Evolutionary conservation across 2,888 invertebrate species (phyloP), one percentile per base, ranked within the genome.

Genomic region (Stenurella melanura): DNA sequence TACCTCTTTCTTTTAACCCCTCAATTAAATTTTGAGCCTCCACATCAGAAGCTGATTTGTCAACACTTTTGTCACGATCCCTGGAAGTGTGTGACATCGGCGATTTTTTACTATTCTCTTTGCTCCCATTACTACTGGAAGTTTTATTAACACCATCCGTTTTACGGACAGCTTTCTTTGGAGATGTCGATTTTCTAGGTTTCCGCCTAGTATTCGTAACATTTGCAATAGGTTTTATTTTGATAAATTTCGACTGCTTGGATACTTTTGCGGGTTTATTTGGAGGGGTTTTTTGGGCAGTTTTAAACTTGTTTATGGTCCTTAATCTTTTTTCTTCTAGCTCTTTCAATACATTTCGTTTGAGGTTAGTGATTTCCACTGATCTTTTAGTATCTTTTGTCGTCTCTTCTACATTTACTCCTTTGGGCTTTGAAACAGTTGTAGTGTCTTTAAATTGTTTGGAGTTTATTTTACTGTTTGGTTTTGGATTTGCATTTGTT

Each of bases 1-100:
- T 89, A 5, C 89, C 89, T 63, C 88, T 79, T 77, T 88, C 85
- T 74, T 87, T 87, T 58, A 89, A 80, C 61, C 83, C 87, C 74
- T 85, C 83, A 3, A 89, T 86, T 34, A 88, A 74, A 60, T 83
- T 84, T 64, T 87, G 84, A 0, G 86, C 85, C 78, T 86, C 85
- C 54, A 79, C 70, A 78, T 86, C 85, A 0, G 81, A 82, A 1
- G 78, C 66, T 12, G 79, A 74, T 66, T 77, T 80, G 17, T 73
- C 76, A 57, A 17, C 21, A 15, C 21, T 54, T 66, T 68, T 58
- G 42, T 42, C 42, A 42, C 11, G 15, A 15, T 12, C 50, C 4
- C 5, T 6, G n/a, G 5, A n/a, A 19, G 17, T 58, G 30, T 10
- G 9, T 21, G 58, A 38, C 42, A 15, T 50, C 26, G 17, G 3